A percentile compares a stretch with the other conserved stretches of the same genome.
phyloP scores from a whole-genome alignment of 2,888 invertebrate genomes.

The Pachydiplax longipennis region DNA sequence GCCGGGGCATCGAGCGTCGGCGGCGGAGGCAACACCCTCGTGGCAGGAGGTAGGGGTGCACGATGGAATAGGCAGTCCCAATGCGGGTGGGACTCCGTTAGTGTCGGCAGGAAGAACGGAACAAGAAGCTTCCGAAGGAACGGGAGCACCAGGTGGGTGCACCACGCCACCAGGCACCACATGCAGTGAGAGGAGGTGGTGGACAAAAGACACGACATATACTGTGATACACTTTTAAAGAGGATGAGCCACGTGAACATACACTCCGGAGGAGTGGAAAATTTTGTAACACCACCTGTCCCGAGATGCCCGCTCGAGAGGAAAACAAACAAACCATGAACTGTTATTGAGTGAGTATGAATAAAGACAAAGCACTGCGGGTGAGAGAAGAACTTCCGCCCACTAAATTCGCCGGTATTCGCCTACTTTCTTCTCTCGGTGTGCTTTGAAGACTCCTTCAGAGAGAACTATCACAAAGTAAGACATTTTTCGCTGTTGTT shows the following conservation, averaged over 20 bases:
- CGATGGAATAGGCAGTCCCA: neutral
- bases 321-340: neutral
- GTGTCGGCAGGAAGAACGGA: neutral
- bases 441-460: too few relatives aligned
- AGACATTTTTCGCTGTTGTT: too few relatives aligned
- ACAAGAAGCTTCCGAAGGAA: constrained; percentile 1
- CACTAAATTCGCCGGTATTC: too few relatives aligned
- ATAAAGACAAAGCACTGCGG: neutral
- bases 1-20: constrained; percentile 51
- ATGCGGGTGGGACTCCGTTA: neutral
- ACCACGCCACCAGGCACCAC: neutral
- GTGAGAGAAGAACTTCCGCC: too few relatives aligned
- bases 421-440: too few relatives aligned
- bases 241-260: neutral
- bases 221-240: neutral
- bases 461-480: too few relatives aligned
- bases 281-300: neutral
- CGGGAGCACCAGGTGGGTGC: constrained; percentile 28
- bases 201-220: neutral
- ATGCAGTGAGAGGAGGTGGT: neutral
- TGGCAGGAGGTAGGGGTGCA: neutral
- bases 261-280: neutral
- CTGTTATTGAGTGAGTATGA: neutral
- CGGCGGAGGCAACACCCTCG: neutral
- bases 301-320: neutral